Evolutionary conservation across 2,797 vertebrate genomes (phyloP).

Genomic region (Arnoldichthys spilopterus): DNA sequence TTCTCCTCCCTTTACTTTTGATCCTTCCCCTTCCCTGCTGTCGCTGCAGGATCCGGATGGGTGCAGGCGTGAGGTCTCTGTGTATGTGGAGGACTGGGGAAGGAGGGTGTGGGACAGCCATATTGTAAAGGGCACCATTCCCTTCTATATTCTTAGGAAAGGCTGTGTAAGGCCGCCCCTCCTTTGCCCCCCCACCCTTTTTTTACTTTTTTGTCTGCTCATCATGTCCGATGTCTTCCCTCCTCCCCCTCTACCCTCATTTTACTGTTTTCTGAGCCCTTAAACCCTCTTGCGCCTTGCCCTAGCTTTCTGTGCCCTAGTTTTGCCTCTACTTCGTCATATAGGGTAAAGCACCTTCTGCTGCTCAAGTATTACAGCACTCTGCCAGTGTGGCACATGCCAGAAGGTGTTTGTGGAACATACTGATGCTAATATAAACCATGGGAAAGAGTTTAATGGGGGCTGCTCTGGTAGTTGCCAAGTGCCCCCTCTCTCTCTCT

Average conservation of each 20-base stretch:
- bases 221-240: conserved; percentile 54
- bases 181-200: conserved; percentile 41
- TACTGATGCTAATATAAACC: conserved; percentile 16
- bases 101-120: conserved; percentile 82
- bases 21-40: conserved; percentile 54
- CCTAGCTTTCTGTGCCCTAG: conserved; percentile 28
- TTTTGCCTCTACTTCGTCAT: conserved; percentile 9
- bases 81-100: conserved; percentile 84
- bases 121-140: conserved; percentile 83
- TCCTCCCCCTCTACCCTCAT: conserved; percentile 18
- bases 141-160: conserved; percentile 79
- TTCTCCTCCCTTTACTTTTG: conserved; percentile 49
- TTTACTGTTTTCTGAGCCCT: conserved; percentile 27
- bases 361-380: background rate
- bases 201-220: conserved; percentile 42
- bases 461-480: background rate
- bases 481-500: conserved; percentile 8
- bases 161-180: conserved; percentile 77
- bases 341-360: conserved; percentile 16
- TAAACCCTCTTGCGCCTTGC: conserved; percentile 30
- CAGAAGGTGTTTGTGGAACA: conserved; percentile 29
- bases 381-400: background rate
- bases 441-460: conserved; percentile 10
- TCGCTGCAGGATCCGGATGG: conserved; percentile 78
- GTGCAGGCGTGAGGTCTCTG: conserved; percentile 70